Conservation (phyloP, 2,113 vertebrate genomes). For the Dasyprocta punctata region DNA sequence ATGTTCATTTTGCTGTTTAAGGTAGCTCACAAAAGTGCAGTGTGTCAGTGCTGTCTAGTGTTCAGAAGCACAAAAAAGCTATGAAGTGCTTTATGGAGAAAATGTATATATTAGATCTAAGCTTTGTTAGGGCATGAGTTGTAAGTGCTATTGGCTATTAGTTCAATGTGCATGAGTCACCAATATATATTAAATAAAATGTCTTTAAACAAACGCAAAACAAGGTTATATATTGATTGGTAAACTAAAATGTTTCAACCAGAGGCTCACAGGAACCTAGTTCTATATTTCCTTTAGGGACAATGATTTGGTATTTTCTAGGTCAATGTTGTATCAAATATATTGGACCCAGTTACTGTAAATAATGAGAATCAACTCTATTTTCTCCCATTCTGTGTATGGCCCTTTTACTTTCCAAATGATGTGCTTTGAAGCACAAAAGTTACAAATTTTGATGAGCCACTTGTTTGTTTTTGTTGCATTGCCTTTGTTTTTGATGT, state of each 20-base stretch:
- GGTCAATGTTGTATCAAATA: neutral
- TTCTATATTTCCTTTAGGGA: neutral
- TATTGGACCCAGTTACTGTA: neutral
- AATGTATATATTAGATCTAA: neutral
- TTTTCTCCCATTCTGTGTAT: neutral
- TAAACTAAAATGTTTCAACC: neutral
- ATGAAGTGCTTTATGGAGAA: neutral
- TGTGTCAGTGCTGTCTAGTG: neutral
- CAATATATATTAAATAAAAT: neutral
- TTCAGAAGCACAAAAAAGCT: neutral
- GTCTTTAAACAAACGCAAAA: neutral
- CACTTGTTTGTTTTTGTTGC: neutral
- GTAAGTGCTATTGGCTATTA: neutral
- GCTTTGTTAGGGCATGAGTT: neutral
- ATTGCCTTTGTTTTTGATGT: neutral
- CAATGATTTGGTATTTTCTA: neutral
- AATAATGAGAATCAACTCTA: neutral
- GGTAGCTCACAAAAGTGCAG: neutral
- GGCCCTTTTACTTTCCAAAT: neutral
- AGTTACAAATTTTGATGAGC: conserved; percentile 22
- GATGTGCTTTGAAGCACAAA: neutral
- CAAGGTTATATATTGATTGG: neutral
- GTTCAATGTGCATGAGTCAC: neutral
- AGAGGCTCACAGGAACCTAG: neutral
- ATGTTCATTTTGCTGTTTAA: neutral